Evolutionary conservation across 2,797 vertebrate species (phyloP), one percentile per base, ranked within the genome.

Genomic region (Odontamblyopus rebecca): DNA sequence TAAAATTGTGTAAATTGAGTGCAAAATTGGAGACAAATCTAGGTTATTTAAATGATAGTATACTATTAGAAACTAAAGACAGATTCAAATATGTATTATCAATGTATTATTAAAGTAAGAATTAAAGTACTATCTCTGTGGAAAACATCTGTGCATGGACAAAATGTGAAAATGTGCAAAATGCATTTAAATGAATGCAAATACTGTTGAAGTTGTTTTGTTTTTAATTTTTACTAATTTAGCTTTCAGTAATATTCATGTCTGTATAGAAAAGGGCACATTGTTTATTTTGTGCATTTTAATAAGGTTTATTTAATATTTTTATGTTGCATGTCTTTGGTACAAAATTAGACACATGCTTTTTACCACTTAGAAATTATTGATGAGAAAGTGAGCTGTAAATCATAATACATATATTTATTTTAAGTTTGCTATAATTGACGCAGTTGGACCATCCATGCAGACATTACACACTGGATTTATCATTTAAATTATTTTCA

Each of bases 271-370:
- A 59, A 27, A 60, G 1, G 5, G 26, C 13, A 38, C 35, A 19
- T 11, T 35, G 6, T n/a, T 11, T n/a, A 18, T 62, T 35, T 62
- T 62, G 32, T 12, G 68, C 6, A 15, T 69, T 60, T 56, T 64
- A 2, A 35, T 23, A 6, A 56, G 75, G 72, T 75, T 11, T 71
- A 67, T 12, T 13, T 23, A 77, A 70, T 60, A 23, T 7, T 50
- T 61, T 29, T 4, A 27, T 15, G 54, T 13, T 70, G 60, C 60
- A 23, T 16, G 5, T 44, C 59, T 30, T 16, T 3, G 35, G 0
- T 56, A 5, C 30, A n/a, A 73, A 80, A 82, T 70, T 19, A 6
- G 15, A 2, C 59, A 1, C 30, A 51, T 51, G 6, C 13, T 26
- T 66, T 27, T 53, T 13, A 32, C 3, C 50, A n/a, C 48, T 53